Evolutionary conservation across 1,140 invertebrate genomes (phyloP), one percentile per base, ranked within the genome.

Genomic region (Bombus balteatus): DNA sequence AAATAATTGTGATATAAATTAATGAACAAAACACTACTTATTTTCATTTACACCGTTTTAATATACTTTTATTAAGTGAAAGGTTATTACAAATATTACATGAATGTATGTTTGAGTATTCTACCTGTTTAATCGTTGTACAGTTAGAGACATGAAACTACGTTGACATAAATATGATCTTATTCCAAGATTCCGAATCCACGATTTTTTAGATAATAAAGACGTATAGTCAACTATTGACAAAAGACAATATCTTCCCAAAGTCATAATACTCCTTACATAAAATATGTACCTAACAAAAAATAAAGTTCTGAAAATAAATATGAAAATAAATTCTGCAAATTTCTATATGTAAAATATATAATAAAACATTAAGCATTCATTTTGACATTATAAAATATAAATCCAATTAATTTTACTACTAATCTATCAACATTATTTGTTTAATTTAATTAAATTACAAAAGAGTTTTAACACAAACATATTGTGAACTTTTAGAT

Each of bases 191-290:
- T 41, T 88, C 25, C 68, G 59, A 53, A 28, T 66, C 37, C 66
- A 89, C 77, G 68, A 62, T 57, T 92, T 89, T 32, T 91, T 93
- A 90, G 89, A 90, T 68, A 92, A 39, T 75, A 92, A 86, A 53
- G 88, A 87, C 59, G 88, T 77, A 72, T 88, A 83, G n/a, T 92
- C 92, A 83, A 91, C 62, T 66, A 90, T 87, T 86, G 85, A 87
- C 72, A 86, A 86, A 66, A 93, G 15, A 59, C 81, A 91, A 83
- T 93, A 94, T 95, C 93, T 94, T 94, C 92, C 92, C 91, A 90
- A 89, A 94, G 92, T 94, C 94, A 95, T 95, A 94, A 95, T 94
- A 94, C 66, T 3, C 13, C 12, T 34, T 37, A 10, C 79, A 86
- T 83, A 37, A 28, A 85, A 43, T 81, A 59, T 79, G 10, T 76